Conservation (phyloP, 2,797 vertebrate species). For the Protonibea diacanthus region DNA sequence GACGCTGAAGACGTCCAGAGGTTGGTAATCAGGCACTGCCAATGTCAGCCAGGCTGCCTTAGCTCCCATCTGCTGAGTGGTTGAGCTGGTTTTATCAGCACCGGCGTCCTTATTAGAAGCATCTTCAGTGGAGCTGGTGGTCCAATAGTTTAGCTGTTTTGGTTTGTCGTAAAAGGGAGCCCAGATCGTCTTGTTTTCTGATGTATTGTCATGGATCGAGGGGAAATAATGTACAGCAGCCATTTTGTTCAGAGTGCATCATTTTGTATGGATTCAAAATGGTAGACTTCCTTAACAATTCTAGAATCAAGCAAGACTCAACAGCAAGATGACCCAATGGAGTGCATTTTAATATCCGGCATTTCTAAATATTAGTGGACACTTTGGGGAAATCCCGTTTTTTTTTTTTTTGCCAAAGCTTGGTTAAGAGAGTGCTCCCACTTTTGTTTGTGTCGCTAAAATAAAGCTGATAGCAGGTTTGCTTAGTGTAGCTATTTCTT, state of each 20-base stretch:
- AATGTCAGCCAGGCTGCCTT: neutral
- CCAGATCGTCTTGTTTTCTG: slow-evolving; percentile 12
- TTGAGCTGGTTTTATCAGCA: neutral
- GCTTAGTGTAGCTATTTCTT: neutral
- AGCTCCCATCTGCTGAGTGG: neutral
- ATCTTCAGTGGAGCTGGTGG: neutral
- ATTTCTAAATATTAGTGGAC: neutral
- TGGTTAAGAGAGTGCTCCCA: neutral
- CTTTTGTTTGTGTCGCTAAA: neutral
- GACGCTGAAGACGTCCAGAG: slow-evolving; percentile 52
- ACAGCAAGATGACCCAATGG: neutral
- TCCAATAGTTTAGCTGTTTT: neutral
- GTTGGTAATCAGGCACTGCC: slow-evolving; percentile 44
- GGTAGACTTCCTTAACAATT: neutral
- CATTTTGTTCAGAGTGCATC: slow-evolving; percentile 42
- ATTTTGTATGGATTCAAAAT: slow-evolving; percentile 49
- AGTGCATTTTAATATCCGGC: too few species aligned
- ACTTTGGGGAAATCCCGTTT: neutral
- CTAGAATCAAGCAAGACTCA: slow-evolving; percentile 14
- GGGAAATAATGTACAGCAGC: slow-evolving; percentile 28
- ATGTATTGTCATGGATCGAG: slow-evolving; percentile 12
- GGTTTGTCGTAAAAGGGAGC: too few species aligned
- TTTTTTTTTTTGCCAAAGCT: neutral
- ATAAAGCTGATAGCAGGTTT: neutral
- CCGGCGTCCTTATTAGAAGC: too few species aligned